Base-by-base conservation (phyloP, 2,888 invertebrate species). In the Ophraella communa region DNA sequence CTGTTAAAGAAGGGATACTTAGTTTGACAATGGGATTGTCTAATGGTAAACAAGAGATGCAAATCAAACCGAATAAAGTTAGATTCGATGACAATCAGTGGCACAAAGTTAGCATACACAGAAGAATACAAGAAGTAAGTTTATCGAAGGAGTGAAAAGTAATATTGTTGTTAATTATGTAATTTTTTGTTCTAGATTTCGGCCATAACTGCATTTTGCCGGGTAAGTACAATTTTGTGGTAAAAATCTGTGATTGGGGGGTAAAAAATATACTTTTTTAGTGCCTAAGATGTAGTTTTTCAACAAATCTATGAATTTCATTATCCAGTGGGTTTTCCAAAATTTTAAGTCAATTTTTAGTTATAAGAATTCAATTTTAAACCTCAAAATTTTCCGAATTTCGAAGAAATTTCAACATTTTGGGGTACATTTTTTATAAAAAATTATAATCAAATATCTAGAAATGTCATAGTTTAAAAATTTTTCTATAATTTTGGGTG, bases 21-120 rank as follows among this genome's bases (percentile, higher is more conserved):
- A 91, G 92, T 30, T 86, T 96, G 54, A 92, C 93, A 45, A 94
- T 96, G 90, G 94, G 94, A 1, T 85, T 97, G 21, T 94, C 96
- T 2, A 93, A 93, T 77, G 94, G 94, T 7, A 92, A 93, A 79
- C 90, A 94, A 79, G 94, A 94, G 84, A 90, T 94, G 87, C 93
- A 91, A 79, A 93, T 95, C 76, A 94, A 91, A 79, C 95, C 95
- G 0, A 89, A 92, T 52, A 91, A 91, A 82, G 91, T 95, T 24
- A 88, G 95, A 54, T 96, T 97, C 81, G 96, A 97, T 80, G 97
- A 97, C 83, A 95, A 96, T 83, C 94, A 95, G 80, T 97, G 96
- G 96, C 97, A 97, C 82, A 94, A 93, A 82, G 89, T 97, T 60
- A 90, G 92, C 60, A 93, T 97, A 2, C 93, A 94, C 78, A 85